Conservation (phyloP, 2,113 vertebrate genomes). For the Plestiodon gilberti region DNA sequence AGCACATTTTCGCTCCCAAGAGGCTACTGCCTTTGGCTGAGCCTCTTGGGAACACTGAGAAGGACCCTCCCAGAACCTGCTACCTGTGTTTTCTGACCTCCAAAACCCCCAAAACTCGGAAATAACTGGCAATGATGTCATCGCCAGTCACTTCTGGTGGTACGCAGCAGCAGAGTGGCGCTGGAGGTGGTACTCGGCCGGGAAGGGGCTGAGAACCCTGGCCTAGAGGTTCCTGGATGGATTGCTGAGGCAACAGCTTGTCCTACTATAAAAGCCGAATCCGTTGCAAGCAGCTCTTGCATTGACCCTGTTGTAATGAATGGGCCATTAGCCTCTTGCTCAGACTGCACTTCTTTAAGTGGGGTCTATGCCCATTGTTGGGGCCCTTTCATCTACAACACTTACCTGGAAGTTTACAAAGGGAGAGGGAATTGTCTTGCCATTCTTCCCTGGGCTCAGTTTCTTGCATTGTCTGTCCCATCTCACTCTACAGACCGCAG, state of each 20-base stretch:
- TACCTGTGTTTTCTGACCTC: too few relatives aligned
- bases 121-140: too few relatives aligned
- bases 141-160: too few relatives aligned
- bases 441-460: background rate
- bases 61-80: too few relatives aligned
- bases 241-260: background rate
- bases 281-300: background rate
- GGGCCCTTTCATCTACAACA: background rate
- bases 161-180: too few relatives aligned
- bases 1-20: too few relatives aligned
- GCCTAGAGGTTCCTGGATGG: background rate
- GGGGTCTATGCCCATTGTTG: background rate
- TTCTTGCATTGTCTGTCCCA: background rate
- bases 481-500: constrained; percentile 62
- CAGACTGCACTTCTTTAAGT: background rate
- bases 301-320: background rate
- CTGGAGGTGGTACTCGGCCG: too few relatives aligned
- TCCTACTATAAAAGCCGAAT: background rate
- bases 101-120: too few relatives aligned
- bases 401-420: background rate
- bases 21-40: too few relatives aligned
- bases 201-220: too few relatives aligned
- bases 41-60: too few relatives aligned
- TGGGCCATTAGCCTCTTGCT: background rate
- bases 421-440: too few relatives aligned